phyloP scores from a whole-genome alignment of 2,797 vertebrate genomes.

The Enteromius argenteus region DNA sequence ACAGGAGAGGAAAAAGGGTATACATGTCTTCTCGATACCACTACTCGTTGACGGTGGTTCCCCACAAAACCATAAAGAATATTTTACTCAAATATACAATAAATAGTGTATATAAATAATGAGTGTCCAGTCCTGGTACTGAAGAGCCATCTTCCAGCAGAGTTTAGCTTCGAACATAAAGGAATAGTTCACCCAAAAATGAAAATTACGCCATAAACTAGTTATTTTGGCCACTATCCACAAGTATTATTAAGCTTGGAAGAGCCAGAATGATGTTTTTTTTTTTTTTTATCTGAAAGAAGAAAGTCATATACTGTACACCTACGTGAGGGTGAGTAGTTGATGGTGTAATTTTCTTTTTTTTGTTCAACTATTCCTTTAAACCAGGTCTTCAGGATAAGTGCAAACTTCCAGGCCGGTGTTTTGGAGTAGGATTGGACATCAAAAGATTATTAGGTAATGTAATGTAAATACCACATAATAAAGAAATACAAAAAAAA shows the following conservation, averaged over 20 bases:
- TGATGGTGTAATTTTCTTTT: no score
- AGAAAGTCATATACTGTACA: no score
- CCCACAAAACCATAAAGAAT: background rate
- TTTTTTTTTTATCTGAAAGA: no score
- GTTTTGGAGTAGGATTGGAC: background rate
- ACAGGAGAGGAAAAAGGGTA: background rate
- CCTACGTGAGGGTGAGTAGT: no score
- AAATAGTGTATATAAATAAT: background rate
- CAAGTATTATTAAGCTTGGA: no score
- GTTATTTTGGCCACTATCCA: no score
- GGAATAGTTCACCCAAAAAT: no score
- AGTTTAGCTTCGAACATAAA: background rate
- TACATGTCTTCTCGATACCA: background rate
- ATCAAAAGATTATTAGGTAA: background rate
- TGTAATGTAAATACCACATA: background rate
- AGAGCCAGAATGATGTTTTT: no score
- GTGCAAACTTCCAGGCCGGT: background rate
- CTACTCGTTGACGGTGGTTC: background rate
- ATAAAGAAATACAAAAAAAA: constrained; percentile 5
- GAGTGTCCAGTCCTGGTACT: background rate
- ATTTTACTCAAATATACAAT: background rate
- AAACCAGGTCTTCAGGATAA: background rate
- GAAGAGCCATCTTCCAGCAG: background rate
- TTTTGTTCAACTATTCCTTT: no score
- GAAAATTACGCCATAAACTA: no score